Percentiles rank a stretch among this genome's conserved stretches.
These are phyloP conservation scores for Bombyx mandarina DNA, from an alignment of 1,140 invertebrate genomes.

Conservation along the genomic window DNA sequence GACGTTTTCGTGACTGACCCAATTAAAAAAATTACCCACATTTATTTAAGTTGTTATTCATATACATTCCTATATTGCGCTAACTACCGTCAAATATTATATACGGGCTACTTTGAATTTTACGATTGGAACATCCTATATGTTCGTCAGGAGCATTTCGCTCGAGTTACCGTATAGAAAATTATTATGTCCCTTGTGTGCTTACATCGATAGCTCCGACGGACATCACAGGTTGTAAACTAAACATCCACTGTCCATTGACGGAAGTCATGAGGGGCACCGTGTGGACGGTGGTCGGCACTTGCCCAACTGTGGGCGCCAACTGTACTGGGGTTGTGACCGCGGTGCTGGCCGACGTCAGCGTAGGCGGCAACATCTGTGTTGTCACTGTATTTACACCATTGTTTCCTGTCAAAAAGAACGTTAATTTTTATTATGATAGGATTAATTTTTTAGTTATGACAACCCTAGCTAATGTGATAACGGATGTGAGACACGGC, in stretches of 20 bases:
- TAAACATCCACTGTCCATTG: conserved; percentile 62
- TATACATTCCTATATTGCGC: too few species aligned
- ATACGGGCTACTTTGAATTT: too few species aligned
- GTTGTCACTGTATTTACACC: conserved; percentile 30
- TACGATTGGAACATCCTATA: too few species aligned
- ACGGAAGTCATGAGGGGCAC: conserved; percentile 54
- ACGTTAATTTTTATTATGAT: neutral
- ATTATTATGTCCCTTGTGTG: conserved; percentile 2
- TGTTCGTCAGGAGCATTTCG: too few species aligned
- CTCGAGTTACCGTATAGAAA: too few species aligned
- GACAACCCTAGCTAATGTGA: too few species aligned
- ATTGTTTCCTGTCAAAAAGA: conserved; percentile 24
- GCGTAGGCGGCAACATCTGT: conserved; percentile 13
- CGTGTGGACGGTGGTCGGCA: conserved; percentile 45
- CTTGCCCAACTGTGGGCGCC: conserved; percentile 30
- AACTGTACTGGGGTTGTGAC: conserved; percentile 2
- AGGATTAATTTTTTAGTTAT: too few species aligned
- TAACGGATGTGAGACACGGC: too few species aligned
- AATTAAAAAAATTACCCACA: too few species aligned
- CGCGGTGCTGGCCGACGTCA: conserved; percentile 2
- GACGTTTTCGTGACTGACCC: too few species aligned
- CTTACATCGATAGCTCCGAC: conserved; percentile 52
- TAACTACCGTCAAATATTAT: too few species aligned
- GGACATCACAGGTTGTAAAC: conserved; percentile 57
- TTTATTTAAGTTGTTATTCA: too few species aligned